Evolutionary conservation across 2,113 vertebrate genomes (phyloP), one percentile per base, ranked within the genome.

Genomic region (Terrapene triunguis): DNA sequence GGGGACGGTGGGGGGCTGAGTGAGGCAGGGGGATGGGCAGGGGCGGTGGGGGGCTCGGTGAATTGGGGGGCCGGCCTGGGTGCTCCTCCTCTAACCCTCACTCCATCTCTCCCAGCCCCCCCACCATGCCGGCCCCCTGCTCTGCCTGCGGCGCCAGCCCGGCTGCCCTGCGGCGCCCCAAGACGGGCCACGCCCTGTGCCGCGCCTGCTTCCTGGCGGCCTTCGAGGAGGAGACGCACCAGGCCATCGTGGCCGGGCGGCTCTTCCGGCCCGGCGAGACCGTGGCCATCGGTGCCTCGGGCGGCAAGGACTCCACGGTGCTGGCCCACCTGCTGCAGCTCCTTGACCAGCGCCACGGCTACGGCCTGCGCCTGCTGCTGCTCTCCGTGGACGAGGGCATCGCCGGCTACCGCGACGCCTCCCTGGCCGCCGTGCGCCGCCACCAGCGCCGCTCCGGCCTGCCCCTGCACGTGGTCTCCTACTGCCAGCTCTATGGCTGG

Each of bases 371-470:
- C 11, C 98, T 99, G 7, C 96, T 98, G 65, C 98, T 99, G 80
- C 98, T 99, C n/a, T 99, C 99, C 0, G 99, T 99, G 97, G 99
- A 99, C 0, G 99, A 99, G 96, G 99, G 99, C 88, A 99, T 99
- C 97, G 98, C 98, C 0, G 99, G 99, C 83, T 99, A 99, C 97
- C 95, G 99, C 5, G 99, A 99, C 4, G 99, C 98, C 83, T 99
- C 99, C 47, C 94, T 99, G 96, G 99, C 98, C 86, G 99, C 99
- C 0, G 99, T 99, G 62, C 98, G 98, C 89, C 98, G 98, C 94
- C 98, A 99, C 95, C 99, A 98, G 44, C 98, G 97, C 55, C 98
- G 98, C 95, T 99, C 99, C 69, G 98, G 98, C 3, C 98, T 99
- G 87, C 99, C 99, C 0, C 98, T 99, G 59, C 99, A 98, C 89